These are phyloP conservation scores for Crypturellus undulatus DNA, from an alignment of 2,113 vertebrate genomes.

Conservation along the genomic window DNA sequence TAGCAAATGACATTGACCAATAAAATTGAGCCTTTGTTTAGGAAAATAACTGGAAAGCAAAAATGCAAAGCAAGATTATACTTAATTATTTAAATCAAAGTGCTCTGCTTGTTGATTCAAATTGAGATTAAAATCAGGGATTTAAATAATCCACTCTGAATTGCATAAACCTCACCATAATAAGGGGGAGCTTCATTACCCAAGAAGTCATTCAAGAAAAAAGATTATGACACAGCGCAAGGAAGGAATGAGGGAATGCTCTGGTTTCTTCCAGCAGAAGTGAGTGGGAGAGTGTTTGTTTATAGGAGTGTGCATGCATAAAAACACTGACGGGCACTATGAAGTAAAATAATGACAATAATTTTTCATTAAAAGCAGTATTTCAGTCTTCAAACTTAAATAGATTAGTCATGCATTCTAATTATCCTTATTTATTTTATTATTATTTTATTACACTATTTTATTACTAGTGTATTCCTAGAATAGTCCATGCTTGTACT, in stretches of 20 bases:
- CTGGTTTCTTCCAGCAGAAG: neutral
- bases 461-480: neutral
- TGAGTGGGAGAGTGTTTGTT: neutral
- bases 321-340: neutral
- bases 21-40: conserved; percentile 47
- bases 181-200: neutral
- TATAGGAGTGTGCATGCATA: neutral
- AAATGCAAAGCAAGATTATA: conserved; percentile 58
- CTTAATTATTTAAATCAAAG: conserved; percentile 66
- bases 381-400: neutral
- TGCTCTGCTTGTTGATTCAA: conserved; percentile 51
- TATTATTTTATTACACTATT: neutral
- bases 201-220: conserved; percentile 3
- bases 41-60: conserved; percentile 65
- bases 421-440: neutral
- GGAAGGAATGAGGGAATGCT: neutral
- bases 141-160: conserved; percentile 58
- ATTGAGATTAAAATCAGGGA: conserved; percentile 65
- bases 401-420: neutral
- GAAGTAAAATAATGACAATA: neutral
- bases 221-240: neutral
- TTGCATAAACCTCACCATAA: conserved; percentile 43
- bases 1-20: conserved; percentile 39
- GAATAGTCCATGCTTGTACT: neutral
- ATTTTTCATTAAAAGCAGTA: neutral